phyloP scores from a whole-genome alignment of 1,140 invertebrate species.

The Microplitis mediator region DNA sequence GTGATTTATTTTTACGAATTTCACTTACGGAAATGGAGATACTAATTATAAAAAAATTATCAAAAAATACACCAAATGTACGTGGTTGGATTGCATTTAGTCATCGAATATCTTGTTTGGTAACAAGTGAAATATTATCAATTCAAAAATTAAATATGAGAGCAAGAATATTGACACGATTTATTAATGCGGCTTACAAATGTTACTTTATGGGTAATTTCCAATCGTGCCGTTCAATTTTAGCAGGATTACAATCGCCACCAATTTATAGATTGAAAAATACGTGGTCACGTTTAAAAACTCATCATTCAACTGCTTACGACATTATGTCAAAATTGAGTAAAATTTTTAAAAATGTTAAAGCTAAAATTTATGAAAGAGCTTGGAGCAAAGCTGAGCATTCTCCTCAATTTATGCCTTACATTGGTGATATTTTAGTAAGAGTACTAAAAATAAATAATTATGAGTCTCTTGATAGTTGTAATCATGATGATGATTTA shows the following conservation, averaged over 20 bases:
- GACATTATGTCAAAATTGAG: conserved; percentile 59
- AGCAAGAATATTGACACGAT: conserved; percentile 60
- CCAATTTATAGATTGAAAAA: conserved; percentile 60
- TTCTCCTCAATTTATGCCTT: conserved; percentile 56
- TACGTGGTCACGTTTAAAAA: conserved; percentile 63
- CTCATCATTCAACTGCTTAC: conserved; percentile 63
- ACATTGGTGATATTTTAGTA: conserved; percentile 58
- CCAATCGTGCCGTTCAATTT: conserved; percentile 63
- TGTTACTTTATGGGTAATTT: conserved; percentile 63
- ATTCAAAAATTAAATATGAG: conserved; percentile 53
- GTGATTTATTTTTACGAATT: conserved; percentile 63
- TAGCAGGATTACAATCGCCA: conserved; percentile 63
- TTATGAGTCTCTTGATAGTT: conserved; percentile 1
- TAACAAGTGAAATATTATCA: conserved; percentile 60
- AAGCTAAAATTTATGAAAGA: conserved; percentile 48
- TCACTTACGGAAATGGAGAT: conserved; percentile 54
- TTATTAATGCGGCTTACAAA: conserved; percentile 64
- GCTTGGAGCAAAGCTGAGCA: conserved; percentile 49
- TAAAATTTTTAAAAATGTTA: conserved; percentile 55
- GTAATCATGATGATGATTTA: not conserved
- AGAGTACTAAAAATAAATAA: conserved; percentile 48
- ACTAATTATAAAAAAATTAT: conserved; percentile 55
- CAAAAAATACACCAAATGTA: conserved; percentile 63
- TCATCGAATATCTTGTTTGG: conserved; percentile 62
- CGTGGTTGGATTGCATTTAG: conserved; percentile 63